Conservation (phyloP, 1,140 invertebrate genomes). For the Pollicipes pollicipes region DNA sequence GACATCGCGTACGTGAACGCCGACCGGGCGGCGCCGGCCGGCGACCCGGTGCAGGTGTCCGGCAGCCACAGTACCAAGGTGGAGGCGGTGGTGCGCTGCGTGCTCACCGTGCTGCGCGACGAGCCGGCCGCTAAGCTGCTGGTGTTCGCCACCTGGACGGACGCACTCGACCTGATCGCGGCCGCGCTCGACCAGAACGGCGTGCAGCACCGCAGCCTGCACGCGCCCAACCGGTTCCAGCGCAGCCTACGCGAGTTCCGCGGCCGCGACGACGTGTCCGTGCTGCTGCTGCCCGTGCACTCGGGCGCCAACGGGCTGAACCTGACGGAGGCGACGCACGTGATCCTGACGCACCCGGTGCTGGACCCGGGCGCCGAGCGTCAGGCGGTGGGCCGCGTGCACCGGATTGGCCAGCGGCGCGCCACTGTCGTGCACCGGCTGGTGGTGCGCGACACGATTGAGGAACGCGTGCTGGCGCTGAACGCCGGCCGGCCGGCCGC, state of each 20-base stretch:
- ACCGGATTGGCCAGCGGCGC: conserved; percentile 61
- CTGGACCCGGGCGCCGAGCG: conserved; percentile 51
- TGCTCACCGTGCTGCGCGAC: conserved; percentile 36
- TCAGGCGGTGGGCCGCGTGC: conserved; percentile 58
- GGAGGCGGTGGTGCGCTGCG: conserved; percentile 39
- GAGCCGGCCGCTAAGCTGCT: conserved; percentile 44
- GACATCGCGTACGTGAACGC: conserved; percentile 43
- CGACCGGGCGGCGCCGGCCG: neutral
- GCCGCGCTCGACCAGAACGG: conserved; percentile 40
- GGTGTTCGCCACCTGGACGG: conserved; percentile 52
- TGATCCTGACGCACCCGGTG: conserved; percentile 55
- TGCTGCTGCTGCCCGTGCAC: conserved; percentile 45
- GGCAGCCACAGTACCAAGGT: conserved; percentile 55
- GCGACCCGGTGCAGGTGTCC: neutral
- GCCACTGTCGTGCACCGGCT: conserved; percentile 34
- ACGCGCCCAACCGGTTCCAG: conserved; percentile 29
- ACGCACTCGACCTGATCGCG: conserved; percentile 41
- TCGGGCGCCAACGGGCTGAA: conserved; percentile 58
- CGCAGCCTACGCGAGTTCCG: conserved; percentile 26
- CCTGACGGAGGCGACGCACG: conserved; percentile 57
- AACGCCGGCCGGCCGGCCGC: neutral
- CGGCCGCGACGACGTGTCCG: conserved; percentile 34
- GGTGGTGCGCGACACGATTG: conserved; percentile 45
- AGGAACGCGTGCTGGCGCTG: conserved; percentile 38
- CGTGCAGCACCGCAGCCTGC: conserved; percentile 30